Conservation (phyloP, 2,113 vertebrate genomes). For the Crotalus tigris region DNA sequence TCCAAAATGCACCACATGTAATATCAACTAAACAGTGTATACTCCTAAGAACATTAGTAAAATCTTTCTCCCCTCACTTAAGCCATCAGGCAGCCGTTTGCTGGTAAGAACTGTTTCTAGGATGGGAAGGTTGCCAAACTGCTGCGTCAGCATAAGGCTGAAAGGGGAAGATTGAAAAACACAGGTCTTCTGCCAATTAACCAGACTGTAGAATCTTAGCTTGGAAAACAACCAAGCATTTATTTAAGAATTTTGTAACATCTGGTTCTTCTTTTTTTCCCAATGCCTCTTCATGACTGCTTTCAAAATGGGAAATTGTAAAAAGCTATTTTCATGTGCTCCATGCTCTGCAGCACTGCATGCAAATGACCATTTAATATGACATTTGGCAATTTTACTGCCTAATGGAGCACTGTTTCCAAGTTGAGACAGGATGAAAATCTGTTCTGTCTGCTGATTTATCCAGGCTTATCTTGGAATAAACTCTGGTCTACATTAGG, state of each 20-base stretch:
- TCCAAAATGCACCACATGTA: not conserved
- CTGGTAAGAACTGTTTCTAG: conserved; percentile 11
- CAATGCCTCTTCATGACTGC: conserved; percentile 33
- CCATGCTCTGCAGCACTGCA: conserved; percentile 37
- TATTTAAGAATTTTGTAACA: conserved; percentile 58
- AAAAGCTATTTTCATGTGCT: conserved; percentile 51
- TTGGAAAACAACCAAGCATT: conserved; percentile 59
- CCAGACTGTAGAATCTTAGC: conserved; percentile 45
- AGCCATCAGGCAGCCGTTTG: conserved; percentile 17
- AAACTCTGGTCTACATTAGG: conserved; percentile 19
- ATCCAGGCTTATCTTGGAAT: not conserved
- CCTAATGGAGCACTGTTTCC: conserved; percentile 32
- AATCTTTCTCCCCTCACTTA: not conserved
- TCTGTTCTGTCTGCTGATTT: conserved; percentile 14
- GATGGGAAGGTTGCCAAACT: conserved; percentile 38
- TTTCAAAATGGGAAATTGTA: conserved; percentile 55
- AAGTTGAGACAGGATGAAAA: conserved; percentile 26
- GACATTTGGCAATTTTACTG: conserved; percentile 40
- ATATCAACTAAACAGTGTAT: not conserved
- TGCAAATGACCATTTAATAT: conserved; percentile 40
- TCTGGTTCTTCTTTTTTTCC: conserved; percentile 55
- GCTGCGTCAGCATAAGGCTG: conserved; percentile 50
- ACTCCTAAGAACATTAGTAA: conserved; percentile 22
- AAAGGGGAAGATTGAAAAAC: conserved; percentile 46
- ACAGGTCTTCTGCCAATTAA: conserved; percentile 53